Base-by-base conservation (phyloP, 2,113 vertebrate genomes). In the Engystomops pustulosus region DNA sequence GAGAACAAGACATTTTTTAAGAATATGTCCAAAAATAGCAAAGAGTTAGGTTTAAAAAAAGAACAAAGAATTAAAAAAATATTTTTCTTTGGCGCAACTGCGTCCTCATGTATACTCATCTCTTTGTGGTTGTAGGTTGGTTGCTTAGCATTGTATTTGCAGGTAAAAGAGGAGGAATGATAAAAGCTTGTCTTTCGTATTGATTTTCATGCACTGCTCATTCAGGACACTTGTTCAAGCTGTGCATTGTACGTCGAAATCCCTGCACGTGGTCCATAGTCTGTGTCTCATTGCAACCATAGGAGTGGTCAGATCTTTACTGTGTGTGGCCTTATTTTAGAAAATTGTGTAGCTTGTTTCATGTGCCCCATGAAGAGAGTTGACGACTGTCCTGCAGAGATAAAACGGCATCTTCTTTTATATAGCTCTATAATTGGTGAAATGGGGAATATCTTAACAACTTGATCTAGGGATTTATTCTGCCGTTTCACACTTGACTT, bases 161-260 rank as follows among this genome's bases (percentile, higher is more conserved):
- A 71, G 25, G 38, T 45, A 25, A 41, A 15, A 89, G 90, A 86
- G 88, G n/a, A 88, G 79, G 75, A 18, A 89, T 88, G 86, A 90
- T 89, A 86, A 89, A 90, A 88, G 83, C 86, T 87, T 90, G 90
- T 90, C 89, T 90, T 84, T 87, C 79, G 85, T 89, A 86, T 88
- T 90, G 89, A 90, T 85, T 87, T 79, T 86, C 90, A 86, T 88
- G 86, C 87, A 87, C 71, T 89, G 86, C 82, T 90, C 89, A 81
- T 90, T 89, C 86, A 89, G 86, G 87, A 87, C 75, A 78, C 3
- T 85, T 87, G 87, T 89, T 90, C 91, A 90, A 88, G 88, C 86
- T 93, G 84, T 90, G 87, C 45, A 36, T 89, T 90, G 84, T 93
- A 91, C 89, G 91, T 87, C 92, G 91, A 93, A 85, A 79, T 89